Conservation (phyloP, 2,797 vertebrate genomes). For the Otolemur crassicaudatus region DNA sequence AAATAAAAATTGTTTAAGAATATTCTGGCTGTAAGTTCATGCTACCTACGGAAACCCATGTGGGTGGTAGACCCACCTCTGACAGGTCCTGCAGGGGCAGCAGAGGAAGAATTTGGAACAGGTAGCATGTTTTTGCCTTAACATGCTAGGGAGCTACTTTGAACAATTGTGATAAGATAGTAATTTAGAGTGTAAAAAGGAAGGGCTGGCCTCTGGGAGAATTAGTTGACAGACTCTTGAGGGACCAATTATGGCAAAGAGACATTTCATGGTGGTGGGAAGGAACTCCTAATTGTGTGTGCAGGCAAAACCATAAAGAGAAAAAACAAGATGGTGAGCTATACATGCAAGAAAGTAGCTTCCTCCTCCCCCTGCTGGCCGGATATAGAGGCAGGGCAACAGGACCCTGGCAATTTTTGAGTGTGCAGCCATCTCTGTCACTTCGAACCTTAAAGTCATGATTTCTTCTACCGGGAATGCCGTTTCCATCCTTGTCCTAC, state of each 20-base stretch:
- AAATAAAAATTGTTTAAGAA: conserved; percentile 53
- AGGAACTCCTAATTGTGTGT: not conserved
- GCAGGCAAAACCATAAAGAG: not conserved
- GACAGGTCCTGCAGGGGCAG: not conserved
- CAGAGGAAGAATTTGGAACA: not conserved
- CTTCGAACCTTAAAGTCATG: not conserved
- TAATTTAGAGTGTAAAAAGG: not conserved
- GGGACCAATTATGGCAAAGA: not conserved
- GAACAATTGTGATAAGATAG: not conserved
- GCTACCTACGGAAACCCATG: not conserved
- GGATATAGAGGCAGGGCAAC: not conserved
- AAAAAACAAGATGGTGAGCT: not conserved
- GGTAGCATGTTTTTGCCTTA: not conserved
- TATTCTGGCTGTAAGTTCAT: conserved; percentile 12
- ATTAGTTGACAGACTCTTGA: not conserved
- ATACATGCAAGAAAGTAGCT: not conserved
- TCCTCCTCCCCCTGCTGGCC: not conserved
- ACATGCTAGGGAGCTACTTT: not conserved
- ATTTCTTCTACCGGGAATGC: not conserved
- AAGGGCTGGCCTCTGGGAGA: not conserved
- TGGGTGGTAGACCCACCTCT: not conserved
- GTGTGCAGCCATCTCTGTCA: not conserved
- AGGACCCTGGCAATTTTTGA: not conserved
- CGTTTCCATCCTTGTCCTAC: not conserved
- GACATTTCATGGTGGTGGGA: not conserved